Evolutionary conservation across 37 sponge, comb jelly and placozoan genomes (phyloP).

Genomic region (Aplysina aerophoba): DNA sequence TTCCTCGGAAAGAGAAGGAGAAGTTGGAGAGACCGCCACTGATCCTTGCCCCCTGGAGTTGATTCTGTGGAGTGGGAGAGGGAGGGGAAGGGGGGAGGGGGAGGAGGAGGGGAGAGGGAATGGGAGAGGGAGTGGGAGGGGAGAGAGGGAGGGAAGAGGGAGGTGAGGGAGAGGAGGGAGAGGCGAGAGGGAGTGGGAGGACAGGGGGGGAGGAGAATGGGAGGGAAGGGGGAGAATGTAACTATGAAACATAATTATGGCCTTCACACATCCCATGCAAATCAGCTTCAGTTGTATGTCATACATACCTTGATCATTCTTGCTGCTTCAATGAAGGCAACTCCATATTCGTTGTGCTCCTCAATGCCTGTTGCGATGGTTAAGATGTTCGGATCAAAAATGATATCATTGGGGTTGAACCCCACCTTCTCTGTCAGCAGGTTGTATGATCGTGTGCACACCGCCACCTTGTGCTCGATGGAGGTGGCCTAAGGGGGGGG

Average conservation of each 20-base stretch:
- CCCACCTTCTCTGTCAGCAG: conserved; percentile 78
- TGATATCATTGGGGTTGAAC: conserved; percentile 98
- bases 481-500: conserved; percentile 68
- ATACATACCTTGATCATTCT: conserved; percentile 82
- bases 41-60: conserved; percentile 74
- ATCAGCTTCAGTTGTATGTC: no score
- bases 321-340: conserved; percentile 84
- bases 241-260: no score
- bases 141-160: background rate
- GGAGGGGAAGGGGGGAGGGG: background rate
- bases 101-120: background rate
- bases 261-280: no score
- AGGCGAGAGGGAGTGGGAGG: no score
- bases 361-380: conserved; percentile 98
- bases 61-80: conserved; percentile 22
- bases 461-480: conserved; percentile 73
- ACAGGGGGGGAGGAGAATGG: no score
- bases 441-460: conserved; percentile 91
- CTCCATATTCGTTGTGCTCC: conserved; percentile 95
- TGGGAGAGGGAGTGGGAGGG: background rate
- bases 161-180: background rate
- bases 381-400: conserved; percentile 99
- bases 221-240: no score
- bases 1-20: conserved; percentile 96
- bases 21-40: conserved; percentile 97